Base-by-base conservation (phyloP, 1,140 invertebrate genomes). In the Drosophila ambigua region DNA sequence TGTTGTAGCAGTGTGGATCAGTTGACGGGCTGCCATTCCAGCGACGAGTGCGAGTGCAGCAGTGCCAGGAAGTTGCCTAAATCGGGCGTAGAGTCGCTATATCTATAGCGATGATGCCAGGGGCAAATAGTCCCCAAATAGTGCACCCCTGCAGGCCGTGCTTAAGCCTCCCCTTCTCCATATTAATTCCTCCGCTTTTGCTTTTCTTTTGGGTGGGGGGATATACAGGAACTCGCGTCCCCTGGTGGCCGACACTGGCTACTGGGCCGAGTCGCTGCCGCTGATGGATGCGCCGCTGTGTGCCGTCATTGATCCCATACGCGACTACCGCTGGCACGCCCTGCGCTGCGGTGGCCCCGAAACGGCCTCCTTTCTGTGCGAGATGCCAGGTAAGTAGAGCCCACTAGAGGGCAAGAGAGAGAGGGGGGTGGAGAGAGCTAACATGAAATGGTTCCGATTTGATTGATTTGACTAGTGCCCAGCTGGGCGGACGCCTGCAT, bases 301-400 rank as follows among this genome's bases (percentile, higher is more conserved):
- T 77, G 95, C 94, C 2, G 95, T 95, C 4, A 93, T 95, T 46
- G 94, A 96, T 87, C 95, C 95, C 8, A 93, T 94, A 3, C 93
- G 94, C 2, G 95, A 96, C 87, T 96, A 94, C 87, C 93, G 95
- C 55, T 96, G 95, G 95, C 94, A 95, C 74, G 94, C 94, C 0
- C 92, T 95, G 15, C 93, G 94, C 8, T 96, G 95, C 72, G 95
- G 95, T 2, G 95, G 95, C n/a, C 95, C 95, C 1, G 94, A 95
- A 61, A 94, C 95, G 0, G 95, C 95, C 2, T 95, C 95, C 16
- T 96, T 96, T 85, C 94, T 96, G 49, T 96, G 95, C 89, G 95
- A 96, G 93, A 92, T 96, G 77, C 94, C 95, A 77, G 95, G 95
- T 96, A 93, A 91, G 91, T 3, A 7, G 7, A 24, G 0, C 2